Conservation (phyloP, 2,113 vertebrate genomes). For the Pygoscelis antarcticus region DNA sequence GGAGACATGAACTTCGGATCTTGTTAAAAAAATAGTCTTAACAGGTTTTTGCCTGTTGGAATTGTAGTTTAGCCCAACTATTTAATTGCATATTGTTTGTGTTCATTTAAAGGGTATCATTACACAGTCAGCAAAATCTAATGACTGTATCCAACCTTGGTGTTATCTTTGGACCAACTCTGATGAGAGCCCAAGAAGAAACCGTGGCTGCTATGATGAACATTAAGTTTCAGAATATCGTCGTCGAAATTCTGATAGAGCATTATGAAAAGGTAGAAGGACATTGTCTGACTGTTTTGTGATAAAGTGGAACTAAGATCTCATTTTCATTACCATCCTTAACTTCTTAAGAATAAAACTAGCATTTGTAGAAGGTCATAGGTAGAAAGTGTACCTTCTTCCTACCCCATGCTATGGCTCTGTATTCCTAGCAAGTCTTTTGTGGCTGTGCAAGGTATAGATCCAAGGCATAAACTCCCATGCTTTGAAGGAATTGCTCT, state of each 20-base stretch:
- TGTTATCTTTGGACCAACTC: constrained; percentile 95
- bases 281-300: not conserved
- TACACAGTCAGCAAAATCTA: constrained; percentile 93
- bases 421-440: not conserved
- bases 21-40: not conserved
- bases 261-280: constrained; percentile 90
- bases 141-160: constrained; percentile 98
- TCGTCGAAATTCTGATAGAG: constrained; percentile 97
- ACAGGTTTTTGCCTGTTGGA: not conserved
- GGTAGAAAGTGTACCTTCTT: not conserved
- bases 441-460: not conserved
- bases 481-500: not conserved
- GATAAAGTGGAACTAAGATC: not conserved
- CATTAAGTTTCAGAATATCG: constrained; percentile 99
- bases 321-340: not conserved
- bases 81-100: constrained; percentile 21
- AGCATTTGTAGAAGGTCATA: not conserved
- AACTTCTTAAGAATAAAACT: not conserved
- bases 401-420: not conserved
- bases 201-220: constrained; percentile 99
- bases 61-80: not conserved
- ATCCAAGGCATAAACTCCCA: not conserved
- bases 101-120: constrained; percentile 84
- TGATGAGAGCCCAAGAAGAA: constrained; percentile 97
- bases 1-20: not conserved